Evolutionary conservation across 2,797 vertebrate genomes (phyloP), one percentile per base, ranked within the genome.

Genomic region (Girardinus metallicus): DNA sequence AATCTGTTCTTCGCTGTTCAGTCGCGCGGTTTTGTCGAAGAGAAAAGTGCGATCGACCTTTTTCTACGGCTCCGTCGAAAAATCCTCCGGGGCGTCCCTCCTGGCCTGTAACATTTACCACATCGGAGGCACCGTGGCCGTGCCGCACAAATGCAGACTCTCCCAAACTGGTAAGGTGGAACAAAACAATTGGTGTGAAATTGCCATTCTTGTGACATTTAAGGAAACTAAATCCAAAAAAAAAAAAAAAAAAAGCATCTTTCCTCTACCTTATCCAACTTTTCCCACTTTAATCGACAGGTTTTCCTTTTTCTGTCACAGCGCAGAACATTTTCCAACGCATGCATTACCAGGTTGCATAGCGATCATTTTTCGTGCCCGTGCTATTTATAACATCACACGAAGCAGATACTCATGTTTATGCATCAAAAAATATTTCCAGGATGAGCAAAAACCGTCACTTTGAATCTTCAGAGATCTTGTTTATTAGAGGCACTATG

Each of bases 61-160:
- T 47, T 76, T 88, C 70, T 49, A 79, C 8, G 78, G 85, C 47
- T 68, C 88, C 5, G 76, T 62, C 26, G 91, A 88, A 62, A 93
- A 91, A 57, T 85, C 88, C 0, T 77, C 91, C 0, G 85, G 90
- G 0, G 92, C 94, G n/a, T 92, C 93, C 4, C 82, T 96, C 8
- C 88, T 96, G 91, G 96, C 96, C 0, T 92, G 94, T 0, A 95
- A 94, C 74, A 81, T 95, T 70, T 96, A 90, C 89, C 95, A 94
- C 15, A 89, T 97, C 85, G 93, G 96, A 78, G 96, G 96, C 79
- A 96, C 93, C 0, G 77, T 97, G 91, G 96, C 93, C 2, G 87
- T 95, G 44, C 95, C 96, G 2, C 94, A 94, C 39, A 95, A 93
- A 88, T 94, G 93, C 82, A 93, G 90, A 78, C 90, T 97, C 81